These are phyloP conservation scores for Orchestes rusci DNA, from an alignment of 2,888 invertebrate species.

Conservation along the genomic window DNA sequence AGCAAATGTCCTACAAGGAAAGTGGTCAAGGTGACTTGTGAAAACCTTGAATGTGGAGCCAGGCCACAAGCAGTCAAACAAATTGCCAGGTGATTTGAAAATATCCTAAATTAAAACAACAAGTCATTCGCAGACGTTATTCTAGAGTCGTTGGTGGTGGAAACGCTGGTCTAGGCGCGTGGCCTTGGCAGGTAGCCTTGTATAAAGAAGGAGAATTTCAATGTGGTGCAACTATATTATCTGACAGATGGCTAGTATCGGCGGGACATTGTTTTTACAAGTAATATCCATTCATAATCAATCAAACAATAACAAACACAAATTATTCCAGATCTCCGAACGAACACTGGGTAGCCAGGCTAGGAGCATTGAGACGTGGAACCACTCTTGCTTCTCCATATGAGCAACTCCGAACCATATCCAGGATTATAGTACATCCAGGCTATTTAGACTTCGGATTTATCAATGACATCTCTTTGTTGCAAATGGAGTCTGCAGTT, in stretches of 20 bases:
- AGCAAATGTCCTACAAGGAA: slow-evolving; percentile 56
- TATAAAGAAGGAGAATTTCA: slow-evolving; percentile 81
- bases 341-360: slow-evolving; percentile 73
- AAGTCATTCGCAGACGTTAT: slow-evolving; percentile 36
- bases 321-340: slow-evolving; percentile 56
- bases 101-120: too few species aligned
- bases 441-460: slow-evolving; percentile 69
- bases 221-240: slow-evolving; percentile 70
- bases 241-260: slow-evolving; percentile 65
- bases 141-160: slow-evolving; percentile 75
- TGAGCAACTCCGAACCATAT: slow-evolving; percentile 62
- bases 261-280: slow-evolving; percentile 78
- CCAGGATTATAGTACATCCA: slow-evolving; percentile 62
- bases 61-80: slow-evolving; percentile 57
- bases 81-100: slow-evolving; percentile 69
- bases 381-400: slow-evolving; percentile 68
- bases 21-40: slow-evolving; percentile 61
- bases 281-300: slow-evolving; percentile 46
- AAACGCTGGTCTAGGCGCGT: slow-evolving; percentile 67
- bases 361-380: slow-evolving; percentile 66
- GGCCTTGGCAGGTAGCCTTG: slow-evolving; percentile 83
- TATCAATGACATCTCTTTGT: slow-evolving; percentile 69
- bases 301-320: slow-evolving; percentile 1
- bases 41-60: slow-evolving; percentile 63
- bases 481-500: slow-evolving; percentile 55